A percentile compares a stretch with the other conserved stretches of the same genome.
phyloP scores from a whole-genome alignment of 2,797 vertebrate species.

The Typhlichthys eigenmanni region DNA sequence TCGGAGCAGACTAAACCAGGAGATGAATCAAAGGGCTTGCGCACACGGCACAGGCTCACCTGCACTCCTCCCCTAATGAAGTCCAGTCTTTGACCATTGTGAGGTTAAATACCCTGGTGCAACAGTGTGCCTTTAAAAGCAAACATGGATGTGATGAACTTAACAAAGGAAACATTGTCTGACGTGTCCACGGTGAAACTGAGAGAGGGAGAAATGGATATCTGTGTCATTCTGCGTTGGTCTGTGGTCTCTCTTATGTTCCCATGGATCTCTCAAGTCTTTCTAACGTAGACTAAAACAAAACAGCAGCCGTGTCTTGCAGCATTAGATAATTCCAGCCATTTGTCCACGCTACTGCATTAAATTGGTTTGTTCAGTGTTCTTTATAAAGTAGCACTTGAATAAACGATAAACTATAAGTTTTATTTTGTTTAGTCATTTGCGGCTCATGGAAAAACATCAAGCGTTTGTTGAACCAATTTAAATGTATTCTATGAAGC shows the following conservation, averaged over 20 bases:
- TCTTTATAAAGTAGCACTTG: no score
- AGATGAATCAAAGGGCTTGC: slow-evolving; percentile 17
- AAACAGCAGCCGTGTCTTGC: slow-evolving; percentile 39
- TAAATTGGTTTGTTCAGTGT: no score
- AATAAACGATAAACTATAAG: no score
- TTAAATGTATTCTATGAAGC: no score
- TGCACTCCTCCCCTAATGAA: slow-evolving; percentile 9
- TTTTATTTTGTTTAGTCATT: no score
- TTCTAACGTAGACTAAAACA: slow-evolving; percentile 23
- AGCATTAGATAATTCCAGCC: slow-evolving; percentile 41
- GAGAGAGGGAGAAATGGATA: no score
- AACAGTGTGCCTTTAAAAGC: no score
- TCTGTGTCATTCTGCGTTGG: slow-evolving; percentile 26
- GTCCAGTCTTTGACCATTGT: slow-evolving; percentile 10
- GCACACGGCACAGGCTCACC: slow-evolving; percentile 10
- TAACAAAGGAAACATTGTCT: neutral
- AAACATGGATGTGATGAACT: no score
- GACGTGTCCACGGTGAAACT: neutral
- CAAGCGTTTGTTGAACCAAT: no score
- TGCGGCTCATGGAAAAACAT: no score
- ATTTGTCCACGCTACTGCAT: no score
- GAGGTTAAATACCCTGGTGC: neutral
- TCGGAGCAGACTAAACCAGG: slow-evolving; percentile 19
- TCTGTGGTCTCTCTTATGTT: slow-evolving; percentile 20
- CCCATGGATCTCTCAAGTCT: slow-evolving; percentile 14